These are phyloP conservation scores for Latrodectus geometricus DNA, from an alignment of 1,140 invertebrate genomes.

Conservation along the genomic window DNA sequence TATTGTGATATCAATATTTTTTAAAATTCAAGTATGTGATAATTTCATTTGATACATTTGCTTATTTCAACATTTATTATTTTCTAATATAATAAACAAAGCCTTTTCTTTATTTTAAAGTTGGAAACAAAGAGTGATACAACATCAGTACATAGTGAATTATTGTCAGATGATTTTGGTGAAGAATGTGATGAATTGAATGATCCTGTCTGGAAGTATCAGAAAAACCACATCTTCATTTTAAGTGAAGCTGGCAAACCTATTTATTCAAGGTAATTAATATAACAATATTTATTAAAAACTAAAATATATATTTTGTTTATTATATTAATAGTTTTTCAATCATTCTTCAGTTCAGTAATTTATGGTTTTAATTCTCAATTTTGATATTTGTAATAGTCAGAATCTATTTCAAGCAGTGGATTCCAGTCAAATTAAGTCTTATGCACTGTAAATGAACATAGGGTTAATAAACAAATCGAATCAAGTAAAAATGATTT, in stretches of 20 bases:
- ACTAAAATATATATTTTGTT: not conserved
- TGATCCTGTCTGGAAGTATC: conserved; percentile 79
- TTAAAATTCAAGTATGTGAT: too few species aligned
- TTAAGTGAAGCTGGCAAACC: conserved; percentile 95
- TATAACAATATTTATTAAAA: not conserved
- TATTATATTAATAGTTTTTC: too few species aligned
- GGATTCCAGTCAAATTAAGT: too few species aligned
- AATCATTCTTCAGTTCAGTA: not conserved
- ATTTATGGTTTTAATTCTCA: too few species aligned
- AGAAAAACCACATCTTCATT: conserved; percentile 93
- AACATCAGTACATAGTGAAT: conserved; percentile 11
- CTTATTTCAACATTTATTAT: not conserved
- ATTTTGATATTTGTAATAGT: too few species aligned
- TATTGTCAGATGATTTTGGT: conserved; percentile 9
- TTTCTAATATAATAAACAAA: too few species aligned
- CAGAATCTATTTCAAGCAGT: too few species aligned
- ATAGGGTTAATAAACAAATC: too few species aligned
- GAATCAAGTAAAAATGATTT: too few species aligned
- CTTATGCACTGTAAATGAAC: too few species aligned
- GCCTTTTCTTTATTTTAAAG: conserved; percentile 18
- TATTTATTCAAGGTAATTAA: conserved; percentile 86
- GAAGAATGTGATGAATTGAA: conserved; percentile 68
- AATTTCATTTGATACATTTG: not conserved
- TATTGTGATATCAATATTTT: too few species aligned
- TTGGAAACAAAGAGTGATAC: conserved; percentile 34